Evolutionary conservation across 2,113 vertebrate species (phyloP).

Genomic region (Zapornia atra): DNA sequence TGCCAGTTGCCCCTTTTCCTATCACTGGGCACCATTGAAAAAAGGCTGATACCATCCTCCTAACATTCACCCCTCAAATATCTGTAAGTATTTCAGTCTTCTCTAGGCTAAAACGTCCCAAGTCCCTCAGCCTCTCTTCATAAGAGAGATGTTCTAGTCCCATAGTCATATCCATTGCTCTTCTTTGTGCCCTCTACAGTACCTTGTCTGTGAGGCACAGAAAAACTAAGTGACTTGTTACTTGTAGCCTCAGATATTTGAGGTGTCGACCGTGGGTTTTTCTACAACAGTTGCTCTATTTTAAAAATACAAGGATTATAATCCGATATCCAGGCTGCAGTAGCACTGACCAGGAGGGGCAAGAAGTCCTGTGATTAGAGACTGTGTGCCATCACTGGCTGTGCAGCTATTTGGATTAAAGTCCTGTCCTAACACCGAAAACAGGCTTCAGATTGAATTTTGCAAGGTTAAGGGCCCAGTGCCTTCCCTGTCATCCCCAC

Average conservation of each 20-base stretch:
- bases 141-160: too few relatives aligned
- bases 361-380: not conserved
- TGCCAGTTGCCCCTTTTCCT: too few relatives aligned
- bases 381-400: not conserved
- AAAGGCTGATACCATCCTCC: too few relatives aligned
- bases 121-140: too few relatives aligned
- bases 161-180: too few relatives aligned
- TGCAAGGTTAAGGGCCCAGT: rapidly evolving
- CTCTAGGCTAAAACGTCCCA: too few relatives aligned
- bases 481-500: not conserved
- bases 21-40: too few relatives aligned
- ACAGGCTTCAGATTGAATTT: not conserved
- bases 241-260: not conserved
- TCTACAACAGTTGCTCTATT: not conserved
- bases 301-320: not conserved
- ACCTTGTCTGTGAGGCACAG: too few relatives aligned
- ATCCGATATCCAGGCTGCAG: not conserved
- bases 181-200: too few relatives aligned
- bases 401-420: not conserved
- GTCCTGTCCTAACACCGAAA: not conserved
- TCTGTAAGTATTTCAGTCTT: too few relatives aligned
- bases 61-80: too few relatives aligned
- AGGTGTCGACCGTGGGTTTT: not conserved
- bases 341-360: not conserved
- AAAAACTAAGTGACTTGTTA: too few relatives aligned